Evolutionary conservation across 2,888 invertebrate species (phyloP).

Genomic region (Linnaemya vulpina): DNA sequence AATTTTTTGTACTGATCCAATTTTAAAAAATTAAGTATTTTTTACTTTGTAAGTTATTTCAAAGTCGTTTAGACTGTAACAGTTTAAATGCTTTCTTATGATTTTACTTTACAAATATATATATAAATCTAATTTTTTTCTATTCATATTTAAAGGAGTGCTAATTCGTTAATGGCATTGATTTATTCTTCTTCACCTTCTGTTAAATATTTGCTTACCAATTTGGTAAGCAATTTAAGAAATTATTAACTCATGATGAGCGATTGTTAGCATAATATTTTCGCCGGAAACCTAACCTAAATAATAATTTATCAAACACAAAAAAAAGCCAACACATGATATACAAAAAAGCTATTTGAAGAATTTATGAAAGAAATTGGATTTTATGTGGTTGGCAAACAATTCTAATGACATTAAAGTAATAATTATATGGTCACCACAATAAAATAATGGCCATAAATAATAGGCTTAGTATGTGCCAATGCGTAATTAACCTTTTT

Average conservation of each 20-base stretch:
- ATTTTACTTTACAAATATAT: background rate
- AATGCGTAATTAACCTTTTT: slow-evolving; percentile 22
- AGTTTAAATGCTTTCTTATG: background rate
- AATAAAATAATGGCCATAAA: slow-evolving; percentile 2
- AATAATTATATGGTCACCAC: slow-evolving; percentile 21
- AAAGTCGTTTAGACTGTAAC: slow-evolving; percentile 38
- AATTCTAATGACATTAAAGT: background rate
- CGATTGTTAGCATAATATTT: slow-evolving; percentile 6
- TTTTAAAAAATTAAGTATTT: too few relatives aligned
- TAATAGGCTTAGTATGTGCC: slow-evolving; percentile 36
- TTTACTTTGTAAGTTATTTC: too few relatives aligned
- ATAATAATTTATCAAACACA: slow-evolving; percentile 55
- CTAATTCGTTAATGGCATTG: slow-evolving; percentile 50
- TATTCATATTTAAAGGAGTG: slow-evolving; percentile 49
- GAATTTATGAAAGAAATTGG: slow-evolving; percentile 47
- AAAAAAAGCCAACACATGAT: slow-evolving; percentile 39
- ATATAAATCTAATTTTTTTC: background rate
- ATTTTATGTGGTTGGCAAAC: slow-evolving; percentile 6
- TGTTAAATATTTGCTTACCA: slow-evolving; percentile 45
- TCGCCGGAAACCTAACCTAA: slow-evolving; percentile 68
- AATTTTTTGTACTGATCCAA: too few relatives aligned
- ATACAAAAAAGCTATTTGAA: slow-evolving; percentile 40
- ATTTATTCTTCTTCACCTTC: slow-evolving; percentile 44
- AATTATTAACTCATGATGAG: slow-evolving; percentile 58
- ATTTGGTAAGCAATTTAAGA: slow-evolving; percentile 45